Evolutionary conservation across 2,113 vertebrate species (phyloP).

Genomic region (Poicephalus gulielmi): DNA sequence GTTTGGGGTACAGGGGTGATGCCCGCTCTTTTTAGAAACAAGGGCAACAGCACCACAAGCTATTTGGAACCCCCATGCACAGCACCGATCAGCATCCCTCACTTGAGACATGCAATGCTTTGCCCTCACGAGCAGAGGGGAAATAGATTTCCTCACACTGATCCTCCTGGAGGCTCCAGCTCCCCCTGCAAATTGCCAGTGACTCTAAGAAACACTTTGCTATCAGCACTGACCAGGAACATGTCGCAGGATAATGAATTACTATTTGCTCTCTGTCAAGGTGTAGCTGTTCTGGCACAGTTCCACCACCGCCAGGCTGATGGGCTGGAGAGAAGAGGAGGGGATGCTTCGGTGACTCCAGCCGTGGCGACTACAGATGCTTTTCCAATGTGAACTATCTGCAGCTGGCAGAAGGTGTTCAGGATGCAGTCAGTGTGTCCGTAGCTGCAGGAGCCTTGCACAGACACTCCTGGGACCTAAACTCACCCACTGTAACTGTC

Average conservation of each 20-base stretch:
- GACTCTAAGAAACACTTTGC: background rate
- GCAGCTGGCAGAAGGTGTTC: background rate
- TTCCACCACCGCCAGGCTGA: background rate
- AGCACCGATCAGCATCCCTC: background rate
- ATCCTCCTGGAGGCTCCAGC: background rate
- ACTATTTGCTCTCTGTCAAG: background rate
- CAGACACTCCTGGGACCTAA: background rate
- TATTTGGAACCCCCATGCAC: background rate
- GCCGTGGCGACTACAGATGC: background rate
- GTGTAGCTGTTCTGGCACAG: background rate
- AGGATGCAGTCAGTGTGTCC: background rate
- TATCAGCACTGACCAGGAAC: background rate
- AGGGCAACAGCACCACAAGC: background rate
- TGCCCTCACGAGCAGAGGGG: background rate
- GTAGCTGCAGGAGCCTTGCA: background rate
- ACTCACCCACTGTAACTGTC: background rate
- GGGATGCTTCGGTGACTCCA: background rate
- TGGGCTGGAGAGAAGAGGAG: background rate
- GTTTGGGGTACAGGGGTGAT: background rate
- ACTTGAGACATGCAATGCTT: background rate
- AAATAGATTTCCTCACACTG: background rate
- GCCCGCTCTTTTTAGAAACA: background rate
- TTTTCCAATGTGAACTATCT: background rate
- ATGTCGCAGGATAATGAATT: background rate
- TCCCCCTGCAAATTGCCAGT: conserved; percentile 8